Conservation (phyloP, 2,113 vertebrate genomes). For the Rattus rattus region DNA sequence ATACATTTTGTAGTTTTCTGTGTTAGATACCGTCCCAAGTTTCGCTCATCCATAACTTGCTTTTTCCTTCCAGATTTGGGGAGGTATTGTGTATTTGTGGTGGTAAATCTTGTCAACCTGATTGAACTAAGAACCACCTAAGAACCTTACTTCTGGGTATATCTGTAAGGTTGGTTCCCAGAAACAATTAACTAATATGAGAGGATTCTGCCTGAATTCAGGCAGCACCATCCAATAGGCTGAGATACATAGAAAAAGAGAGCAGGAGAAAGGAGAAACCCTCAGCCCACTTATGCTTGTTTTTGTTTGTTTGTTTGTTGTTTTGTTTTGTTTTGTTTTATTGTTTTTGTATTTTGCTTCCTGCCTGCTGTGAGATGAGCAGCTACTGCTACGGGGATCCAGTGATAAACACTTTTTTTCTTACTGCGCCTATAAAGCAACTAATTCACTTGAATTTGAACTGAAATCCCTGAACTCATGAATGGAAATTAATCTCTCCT, state of each 20-base stretch:
- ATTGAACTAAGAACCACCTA: neutral
- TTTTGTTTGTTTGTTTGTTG: neutral
- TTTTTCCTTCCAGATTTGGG: neutral
- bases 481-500: neutral
- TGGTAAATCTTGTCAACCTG: neutral
- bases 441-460: neutral
- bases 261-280: neutral
- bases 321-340: too few relatives aligned
- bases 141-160: neutral
- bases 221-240: neutral
- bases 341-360: neutral
- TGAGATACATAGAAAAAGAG: neutral
- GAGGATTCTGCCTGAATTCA: neutral
- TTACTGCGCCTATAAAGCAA: neutral
- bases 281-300: too few relatives aligned
- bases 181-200: neutral
- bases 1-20: neutral
- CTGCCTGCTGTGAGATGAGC: neutral
- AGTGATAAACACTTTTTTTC: neutral
- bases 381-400: neutral
- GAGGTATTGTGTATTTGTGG: neutral
- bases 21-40: neutral
- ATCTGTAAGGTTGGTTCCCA: neutral
- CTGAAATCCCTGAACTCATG: neutral
- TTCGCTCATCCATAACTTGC: neutral